Evolutionary conservation across 2,888 invertebrate species (phyloP).

Genomic region (Trichogramma evanescens): DNA sequence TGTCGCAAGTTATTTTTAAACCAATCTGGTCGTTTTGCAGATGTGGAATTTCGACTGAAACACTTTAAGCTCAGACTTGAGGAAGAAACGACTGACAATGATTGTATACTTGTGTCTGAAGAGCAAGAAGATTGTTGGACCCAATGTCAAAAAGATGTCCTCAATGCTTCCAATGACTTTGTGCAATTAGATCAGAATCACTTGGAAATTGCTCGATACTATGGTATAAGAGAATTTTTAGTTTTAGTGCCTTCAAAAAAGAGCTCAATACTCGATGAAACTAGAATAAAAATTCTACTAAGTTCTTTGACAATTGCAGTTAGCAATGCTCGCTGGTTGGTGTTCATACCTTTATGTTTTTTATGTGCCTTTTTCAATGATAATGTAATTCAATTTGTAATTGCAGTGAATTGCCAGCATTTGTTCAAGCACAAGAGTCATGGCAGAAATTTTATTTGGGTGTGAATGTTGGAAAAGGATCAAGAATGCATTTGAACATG

Average conservation of each 20-base stretch:
- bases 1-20: background rate
- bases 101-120: background rate
- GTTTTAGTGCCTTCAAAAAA: constrained; percentile 63
- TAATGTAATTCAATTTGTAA: background rate
- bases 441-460: constrained; percentile 79
- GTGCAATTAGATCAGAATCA: constrained; percentile 43
- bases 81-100: constrained; percentile 29
- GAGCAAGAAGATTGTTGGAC: constrained; percentile 33
- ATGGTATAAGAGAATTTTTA: constrained; percentile 77
- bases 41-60: constrained; percentile 32
- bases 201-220: constrained; percentile 62
- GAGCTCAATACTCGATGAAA: constrained; percentile 58
- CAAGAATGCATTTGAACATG: constrained; percentile 81
- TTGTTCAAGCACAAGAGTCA: constrained; percentile 76
- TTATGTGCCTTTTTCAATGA: background rate
- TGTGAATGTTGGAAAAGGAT: constrained; percentile 68
- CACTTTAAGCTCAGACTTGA: constrained; percentile 37
- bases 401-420: constrained; percentile 69
- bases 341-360: constrained; percentile 3
- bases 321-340: constrained; percentile 69
- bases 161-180: constrained; percentile 57
- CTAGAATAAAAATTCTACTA: constrained; percentile 67
- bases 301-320: constrained; percentile 79
- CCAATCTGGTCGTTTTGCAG: constrained; percentile 13
- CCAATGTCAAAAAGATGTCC: constrained; percentile 51